phyloP scores from a whole-genome alignment of 2,888 invertebrate species.

The Ernsta delagoae region DNA sequence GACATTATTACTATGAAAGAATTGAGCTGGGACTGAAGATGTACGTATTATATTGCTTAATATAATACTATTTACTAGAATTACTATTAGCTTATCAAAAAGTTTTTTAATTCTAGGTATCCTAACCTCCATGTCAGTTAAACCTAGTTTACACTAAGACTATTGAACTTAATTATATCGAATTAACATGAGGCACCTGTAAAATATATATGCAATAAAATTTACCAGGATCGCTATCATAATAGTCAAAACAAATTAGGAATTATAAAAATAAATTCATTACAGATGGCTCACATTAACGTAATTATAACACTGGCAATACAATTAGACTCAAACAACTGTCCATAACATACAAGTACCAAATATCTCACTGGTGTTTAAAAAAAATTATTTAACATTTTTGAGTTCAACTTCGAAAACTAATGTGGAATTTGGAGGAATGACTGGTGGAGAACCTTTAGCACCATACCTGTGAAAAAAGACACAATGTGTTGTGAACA shows the following conservation, averaged over 20 bases:
- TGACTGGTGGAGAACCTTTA: slow-evolving; percentile 92
- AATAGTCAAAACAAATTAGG: not conserved
- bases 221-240: not conserved
- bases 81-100: not conserved
- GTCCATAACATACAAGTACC: slow-evolving; percentile 54
- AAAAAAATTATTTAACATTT: slow-evolving; percentile 86
- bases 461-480: slow-evolving; percentile 86
- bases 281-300: slow-evolving; percentile 24
- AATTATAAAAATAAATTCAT: slow-evolving; percentile 15
- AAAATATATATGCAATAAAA: slow-evolving; percentile 9
- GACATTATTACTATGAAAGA: no score
- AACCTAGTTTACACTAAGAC: slow-evolving; percentile 18
- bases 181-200: slow-evolving; percentile 46
- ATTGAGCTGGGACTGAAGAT: no score
- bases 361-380: slow-evolving; percentile 24
- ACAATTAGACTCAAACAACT: slow-evolving; percentile 35
- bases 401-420: slow-evolving; percentile 96
- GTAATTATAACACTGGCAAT: slow-evolving; percentile 29
- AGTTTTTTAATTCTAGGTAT: not conserved
- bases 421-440: slow-evolving; percentile 94
- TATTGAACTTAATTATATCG: slow-evolving; percentile 12
- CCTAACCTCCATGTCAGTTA: slow-evolving; percentile 5
- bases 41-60: no score
- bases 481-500: no score
- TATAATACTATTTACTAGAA: no score